A percentile compares a stretch with the other conserved stretches of the same genome.
Conservation (phyloP, 1,140 invertebrate species). For the Drosophila bocqueti region DNA sequence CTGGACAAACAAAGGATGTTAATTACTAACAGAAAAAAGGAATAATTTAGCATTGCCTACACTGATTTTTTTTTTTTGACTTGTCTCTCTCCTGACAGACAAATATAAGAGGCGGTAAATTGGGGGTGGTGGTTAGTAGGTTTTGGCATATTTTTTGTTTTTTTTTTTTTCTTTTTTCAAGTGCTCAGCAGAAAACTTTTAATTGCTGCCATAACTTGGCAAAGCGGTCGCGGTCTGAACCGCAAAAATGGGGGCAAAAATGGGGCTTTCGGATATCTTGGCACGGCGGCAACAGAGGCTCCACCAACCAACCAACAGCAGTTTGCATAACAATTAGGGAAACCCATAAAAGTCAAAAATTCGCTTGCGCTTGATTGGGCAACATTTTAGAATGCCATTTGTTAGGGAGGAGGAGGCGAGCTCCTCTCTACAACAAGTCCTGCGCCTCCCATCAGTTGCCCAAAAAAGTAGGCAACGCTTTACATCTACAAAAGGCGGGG, state of each 20-base stretch:
- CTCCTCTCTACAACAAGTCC: background rate
- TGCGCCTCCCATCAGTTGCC: background rate
- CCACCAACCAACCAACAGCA: slow-evolving; percentile 32
- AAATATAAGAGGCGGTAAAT: slow-evolving; percentile 9
- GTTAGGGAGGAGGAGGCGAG: background rate
- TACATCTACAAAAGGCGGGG: slow-evolving; percentile 23
- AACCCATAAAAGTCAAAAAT: slow-evolving; percentile 67
- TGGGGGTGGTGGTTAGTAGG: slow-evolving; percentile 10
- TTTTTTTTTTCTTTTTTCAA: slow-evolving; percentile 37
- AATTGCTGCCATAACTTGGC: slow-evolving; percentile 75
- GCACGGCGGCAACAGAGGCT: slow-evolving; percentile 7
- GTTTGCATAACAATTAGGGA: slow-evolving; percentile 74
- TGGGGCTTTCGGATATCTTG: slow-evolving; percentile 21
- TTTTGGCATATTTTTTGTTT: slow-evolving; percentile 28
- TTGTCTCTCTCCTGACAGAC: slow-evolving; percentile 12
- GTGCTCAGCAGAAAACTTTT: slow-evolving; percentile 65
- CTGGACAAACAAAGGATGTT: slow-evolving; percentile 39
- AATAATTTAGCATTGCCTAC: slow-evolving; percentile 29
- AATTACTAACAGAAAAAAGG: slow-evolving; percentile 29
- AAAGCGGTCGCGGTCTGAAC: slow-evolving; percentile 52
- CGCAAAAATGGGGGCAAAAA: slow-evolving; percentile 54
- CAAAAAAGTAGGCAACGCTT: slow-evolving; percentile 53
- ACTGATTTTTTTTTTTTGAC: slow-evolving; percentile 11
- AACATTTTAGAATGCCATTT: slow-evolving; percentile 49
- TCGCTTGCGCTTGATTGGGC: slow-evolving; percentile 61